phyloP scores from a whole-genome alignment of 2,113 vertebrate species.

The Zapornia atra region DNA sequence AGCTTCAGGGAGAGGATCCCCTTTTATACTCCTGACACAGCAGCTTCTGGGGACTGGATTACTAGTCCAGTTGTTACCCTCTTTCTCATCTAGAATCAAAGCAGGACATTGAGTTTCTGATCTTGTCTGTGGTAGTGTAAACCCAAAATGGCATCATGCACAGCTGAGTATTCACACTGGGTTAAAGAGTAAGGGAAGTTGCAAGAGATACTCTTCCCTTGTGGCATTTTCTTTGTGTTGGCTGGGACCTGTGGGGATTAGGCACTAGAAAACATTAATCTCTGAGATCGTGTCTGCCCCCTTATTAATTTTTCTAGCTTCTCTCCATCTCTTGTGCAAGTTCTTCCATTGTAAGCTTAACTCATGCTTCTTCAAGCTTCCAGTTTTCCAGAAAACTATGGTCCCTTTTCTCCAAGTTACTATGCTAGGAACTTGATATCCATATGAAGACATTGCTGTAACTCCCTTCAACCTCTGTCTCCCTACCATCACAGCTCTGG shows the following conservation, averaged over 20 bases:
- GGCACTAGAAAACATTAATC: not conserved
- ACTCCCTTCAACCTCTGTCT: not conserved
- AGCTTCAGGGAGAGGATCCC: not conserved
- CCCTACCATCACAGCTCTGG: not conserved
- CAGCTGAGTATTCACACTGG: fast-evolving
- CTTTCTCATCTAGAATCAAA: not conserved
- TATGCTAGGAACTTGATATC: not conserved
- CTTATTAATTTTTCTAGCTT: not conserved
- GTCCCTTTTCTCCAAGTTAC: not conserved
- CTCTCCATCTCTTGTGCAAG: not conserved
- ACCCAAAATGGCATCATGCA: not conserved
- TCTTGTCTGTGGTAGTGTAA: not conserved
- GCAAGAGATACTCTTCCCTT: not conserved
- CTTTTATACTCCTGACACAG: not conserved
- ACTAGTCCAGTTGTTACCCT: not conserved
- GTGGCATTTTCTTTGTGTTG: not conserved
- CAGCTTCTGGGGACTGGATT: not conserved
- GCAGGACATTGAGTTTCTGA: not conserved
- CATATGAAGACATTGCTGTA: not conserved
- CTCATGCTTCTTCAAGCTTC: not conserved
- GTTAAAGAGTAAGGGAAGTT: not conserved
- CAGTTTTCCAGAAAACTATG: not conserved
- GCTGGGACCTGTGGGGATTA: not conserved
- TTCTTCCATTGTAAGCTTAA: not conserved
- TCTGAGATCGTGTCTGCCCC: not conserved